Conservation (phyloP, 2,113 vertebrate genomes). For the Dicaeum eximium region DNA sequence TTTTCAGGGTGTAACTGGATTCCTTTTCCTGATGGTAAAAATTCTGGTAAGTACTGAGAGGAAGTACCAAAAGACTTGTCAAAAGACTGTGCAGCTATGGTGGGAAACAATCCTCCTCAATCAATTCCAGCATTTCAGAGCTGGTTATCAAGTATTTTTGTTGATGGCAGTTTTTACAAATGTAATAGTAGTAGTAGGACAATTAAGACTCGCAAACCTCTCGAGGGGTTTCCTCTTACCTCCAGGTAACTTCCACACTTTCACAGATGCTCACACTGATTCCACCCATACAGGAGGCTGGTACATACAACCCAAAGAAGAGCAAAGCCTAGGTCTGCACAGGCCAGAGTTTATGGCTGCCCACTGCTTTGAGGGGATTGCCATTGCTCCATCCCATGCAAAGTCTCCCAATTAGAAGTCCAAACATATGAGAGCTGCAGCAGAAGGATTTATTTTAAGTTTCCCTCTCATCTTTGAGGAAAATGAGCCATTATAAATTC, state of each 20-base stretch:
- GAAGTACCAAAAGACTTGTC: not conserved
- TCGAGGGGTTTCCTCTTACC: not conserved
- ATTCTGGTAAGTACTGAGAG: slow-evolving; percentile 8
- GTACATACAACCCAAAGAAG: not conserved
- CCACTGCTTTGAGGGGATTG: not conserved
- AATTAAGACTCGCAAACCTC: not conserved
- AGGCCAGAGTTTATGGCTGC: not conserved
- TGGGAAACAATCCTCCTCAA: not conserved
- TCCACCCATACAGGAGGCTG: not conserved
- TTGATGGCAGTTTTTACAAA: slow-evolving; percentile 16
- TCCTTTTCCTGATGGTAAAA: slow-evolving; percentile 11
- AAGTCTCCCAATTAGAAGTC: not conserved
- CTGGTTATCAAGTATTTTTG: slow-evolving; percentile 9
- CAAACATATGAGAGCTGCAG: not conserved
- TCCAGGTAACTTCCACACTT: not conserved
- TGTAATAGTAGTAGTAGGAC: not conserved
- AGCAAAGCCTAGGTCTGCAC: not conserved
- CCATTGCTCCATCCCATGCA: not conserved
- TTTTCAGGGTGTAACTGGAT: slow-evolving; percentile 35
- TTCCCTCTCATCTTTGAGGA: slow-evolving; percentile 8
- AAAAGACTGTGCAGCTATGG: not conserved
- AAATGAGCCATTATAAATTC: slow-evolving; percentile 45
- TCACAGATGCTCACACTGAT: not conserved
- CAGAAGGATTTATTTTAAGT: slow-evolving; percentile 31
- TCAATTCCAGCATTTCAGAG: slow-evolving; percentile 24